phyloP scores from a whole-genome alignment of 1,140 invertebrate species.

The Sesamia nonagrioides region DNA sequence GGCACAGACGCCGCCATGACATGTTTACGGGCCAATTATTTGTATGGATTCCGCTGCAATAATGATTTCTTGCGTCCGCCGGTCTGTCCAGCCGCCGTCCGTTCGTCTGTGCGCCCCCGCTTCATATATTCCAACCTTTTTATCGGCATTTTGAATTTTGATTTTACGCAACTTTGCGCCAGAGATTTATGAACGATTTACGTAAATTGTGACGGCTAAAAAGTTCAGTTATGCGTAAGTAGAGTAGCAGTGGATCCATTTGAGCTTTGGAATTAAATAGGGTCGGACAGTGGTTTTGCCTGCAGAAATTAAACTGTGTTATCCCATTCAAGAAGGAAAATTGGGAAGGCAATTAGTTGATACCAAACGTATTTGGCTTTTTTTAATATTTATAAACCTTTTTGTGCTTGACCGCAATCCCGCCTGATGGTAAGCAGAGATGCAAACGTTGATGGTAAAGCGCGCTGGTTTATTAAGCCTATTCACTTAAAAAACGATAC shows the following conservation, averaged over 20 bases:
- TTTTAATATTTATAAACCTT: too few species aligned
- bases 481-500: too few species aligned
- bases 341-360: too few species aligned
- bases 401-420: too few species aligned
- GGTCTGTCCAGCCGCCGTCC: conserved; percentile 62
- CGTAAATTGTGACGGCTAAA: conserved; percentile 38
- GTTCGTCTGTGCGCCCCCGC: conserved; percentile 48
- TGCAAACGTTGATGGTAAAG: too few species aligned
- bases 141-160: conserved; percentile 70
- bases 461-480: too few species aligned
- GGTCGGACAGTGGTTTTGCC: background rate
- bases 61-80: conserved; percentile 85
- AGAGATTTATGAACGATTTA: conserved; percentile 67
- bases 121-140: conserved; percentile 74
- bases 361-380: too few species aligned
- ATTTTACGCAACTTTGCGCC: conserved; percentile 65
- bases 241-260: conserved; percentile 24
- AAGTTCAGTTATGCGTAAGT: conserved; percentile 38
- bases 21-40: conserved; percentile 87
- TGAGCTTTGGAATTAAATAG: background rate
- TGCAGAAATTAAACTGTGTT: background rate
- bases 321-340: too few species aligned
- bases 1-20: conserved; percentile 84
- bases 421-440: too few species aligned
- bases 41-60: conserved; percentile 85